Conservation (phyloP, 2,113 vertebrate species). For the Percopsis transmontana region DNA sequence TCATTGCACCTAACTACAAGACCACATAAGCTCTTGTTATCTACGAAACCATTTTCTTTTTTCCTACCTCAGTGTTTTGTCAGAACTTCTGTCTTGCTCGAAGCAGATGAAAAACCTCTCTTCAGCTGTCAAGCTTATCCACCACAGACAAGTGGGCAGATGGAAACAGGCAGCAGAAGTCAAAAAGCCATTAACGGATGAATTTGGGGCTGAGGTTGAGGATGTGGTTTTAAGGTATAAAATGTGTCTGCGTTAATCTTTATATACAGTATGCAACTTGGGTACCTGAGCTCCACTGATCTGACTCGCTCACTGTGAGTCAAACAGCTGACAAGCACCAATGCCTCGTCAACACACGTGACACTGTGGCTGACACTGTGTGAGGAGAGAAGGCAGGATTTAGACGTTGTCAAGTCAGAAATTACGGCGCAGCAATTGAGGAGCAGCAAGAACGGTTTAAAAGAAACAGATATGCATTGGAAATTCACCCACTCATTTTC, state of each 20-base stretch:
- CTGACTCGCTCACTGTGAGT: conserved; percentile 44
- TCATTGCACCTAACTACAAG: neutral
- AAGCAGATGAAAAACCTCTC: conserved; percentile 76
- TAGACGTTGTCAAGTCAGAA: neutral
- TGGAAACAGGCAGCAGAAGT: neutral
- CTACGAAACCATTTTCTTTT: neutral
- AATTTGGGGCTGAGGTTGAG: neutral
- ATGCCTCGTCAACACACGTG: conserved; percentile 45
- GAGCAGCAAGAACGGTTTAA: too few species aligned
- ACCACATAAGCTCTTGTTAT: neutral
- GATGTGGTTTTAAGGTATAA: neutral
- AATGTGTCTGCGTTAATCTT: neutral
- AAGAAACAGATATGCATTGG: too few species aligned
- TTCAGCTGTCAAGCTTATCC: conserved; percentile 76
- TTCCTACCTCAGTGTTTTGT: conserved; percentile 81
- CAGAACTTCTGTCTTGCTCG: conserved; percentile 33
- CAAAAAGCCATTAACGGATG: neutral
- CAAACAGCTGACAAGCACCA: conserved; percentile 60
- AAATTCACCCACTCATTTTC: too few species aligned
- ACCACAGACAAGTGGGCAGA: neutral
- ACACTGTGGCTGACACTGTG: conserved; percentile 62
- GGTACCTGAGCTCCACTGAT: conserved; percentile 68
- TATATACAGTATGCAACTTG: neutral
- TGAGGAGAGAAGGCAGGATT: neutral
- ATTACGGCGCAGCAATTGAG: too few species aligned